phyloP scores from a whole-genome alignment of 2,888 invertebrate genomes.

The Lepas anatifera region DNA sequence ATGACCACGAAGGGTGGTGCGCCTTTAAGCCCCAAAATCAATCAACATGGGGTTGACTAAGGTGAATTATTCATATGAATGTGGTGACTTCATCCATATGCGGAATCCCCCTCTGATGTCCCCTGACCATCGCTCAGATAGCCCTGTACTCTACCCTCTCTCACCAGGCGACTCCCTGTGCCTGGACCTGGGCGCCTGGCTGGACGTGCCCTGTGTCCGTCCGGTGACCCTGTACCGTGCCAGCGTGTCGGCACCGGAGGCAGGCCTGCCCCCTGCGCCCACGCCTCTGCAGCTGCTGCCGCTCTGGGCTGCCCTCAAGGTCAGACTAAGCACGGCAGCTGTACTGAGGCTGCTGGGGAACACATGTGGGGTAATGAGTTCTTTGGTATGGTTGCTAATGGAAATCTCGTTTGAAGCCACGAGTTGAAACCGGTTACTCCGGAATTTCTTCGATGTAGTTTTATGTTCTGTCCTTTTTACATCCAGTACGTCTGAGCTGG shows the following conservation, averaged over 20 bases:
- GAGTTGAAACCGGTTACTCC: too few species aligned
- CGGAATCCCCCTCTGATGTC: neutral
- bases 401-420: too few species aligned
- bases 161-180: slow-evolving; percentile 74
- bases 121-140: neutral
- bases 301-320: neutral
- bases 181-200: slow-evolving; percentile 78
- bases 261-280: neutral
- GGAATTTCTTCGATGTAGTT: too few species aligned
- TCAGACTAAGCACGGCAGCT: neutral
- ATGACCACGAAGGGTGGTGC: too few species aligned
- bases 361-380: too few species aligned
- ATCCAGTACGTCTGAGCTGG: too few species aligned
- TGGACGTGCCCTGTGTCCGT: slow-evolving; percentile 80
- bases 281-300: neutral
- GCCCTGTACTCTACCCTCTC: neutral
- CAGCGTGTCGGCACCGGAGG: neutral
- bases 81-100: neutral
- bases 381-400: too few species aligned
- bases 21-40: too few species aligned
- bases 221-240: slow-evolving; percentile 37
- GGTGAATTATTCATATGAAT: too few species aligned
- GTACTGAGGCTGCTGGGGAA: too few species aligned
- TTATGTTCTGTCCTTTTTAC: too few species aligned
- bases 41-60: too few species aligned